Evolutionary conservation across 2,888 invertebrate genomes (phyloP).

Genomic region (Byasa hedistus): DNA sequence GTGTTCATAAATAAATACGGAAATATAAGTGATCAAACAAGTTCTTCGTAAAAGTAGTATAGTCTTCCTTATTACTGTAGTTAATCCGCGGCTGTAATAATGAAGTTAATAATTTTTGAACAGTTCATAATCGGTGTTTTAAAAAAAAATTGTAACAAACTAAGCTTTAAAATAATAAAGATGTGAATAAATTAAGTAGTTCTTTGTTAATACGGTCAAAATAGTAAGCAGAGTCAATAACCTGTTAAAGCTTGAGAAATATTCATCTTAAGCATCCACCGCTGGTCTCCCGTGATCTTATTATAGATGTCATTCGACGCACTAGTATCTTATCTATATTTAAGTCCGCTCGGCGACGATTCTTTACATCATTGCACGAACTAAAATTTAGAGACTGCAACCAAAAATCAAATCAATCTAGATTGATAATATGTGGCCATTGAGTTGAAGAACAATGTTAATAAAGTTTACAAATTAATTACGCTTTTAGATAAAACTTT

Average conservation of each 20-base stretch:
- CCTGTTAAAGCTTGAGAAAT: conserved; percentile 72
- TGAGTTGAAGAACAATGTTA: background rate
- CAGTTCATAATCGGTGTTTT: background rate
- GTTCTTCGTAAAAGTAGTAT: conserved; percentile 13
- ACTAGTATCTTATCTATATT: conserved; percentile 77
- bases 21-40: conserved; percentile 23
- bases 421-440: background rate
- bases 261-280: conserved; percentile 59
- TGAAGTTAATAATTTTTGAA: conserved; percentile 1
- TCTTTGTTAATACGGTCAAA: conserved; percentile 29
- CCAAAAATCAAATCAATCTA: conserved; percentile 10
- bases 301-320: conserved; percentile 79
- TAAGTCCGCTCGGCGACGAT: conserved; percentile 63
- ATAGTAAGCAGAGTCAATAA: conserved; percentile 64
- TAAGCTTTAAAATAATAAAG: conserved; percentile 4
- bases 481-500: too few relatives aligned
- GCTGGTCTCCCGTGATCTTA: conserved; percentile 75
- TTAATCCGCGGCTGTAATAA: conserved; percentile 6
- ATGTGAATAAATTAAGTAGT: background rate
- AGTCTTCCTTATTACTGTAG: conserved; percentile 26
- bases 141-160: background rate
- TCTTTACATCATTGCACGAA: conserved; percentile 50
- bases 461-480: too few relatives aligned
- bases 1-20: conserved; percentile 23
- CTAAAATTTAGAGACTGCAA: conserved; percentile 44